Base-by-base conservation (phyloP, 2,797 vertebrate genomes). In the Nothura maculosa region DNA sequence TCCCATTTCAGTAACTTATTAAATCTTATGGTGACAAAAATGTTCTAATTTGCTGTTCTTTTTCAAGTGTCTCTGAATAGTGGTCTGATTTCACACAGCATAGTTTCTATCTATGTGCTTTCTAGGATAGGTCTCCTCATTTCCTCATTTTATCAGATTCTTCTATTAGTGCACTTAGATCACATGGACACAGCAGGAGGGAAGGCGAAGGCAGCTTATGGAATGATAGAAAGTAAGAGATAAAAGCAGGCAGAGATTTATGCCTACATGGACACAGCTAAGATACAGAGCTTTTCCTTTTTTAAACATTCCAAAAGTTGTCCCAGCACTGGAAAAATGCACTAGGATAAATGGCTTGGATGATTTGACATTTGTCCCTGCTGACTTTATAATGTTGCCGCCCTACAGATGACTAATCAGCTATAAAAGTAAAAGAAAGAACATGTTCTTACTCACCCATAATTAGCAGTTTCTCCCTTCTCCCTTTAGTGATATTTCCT, bases 401-500 rank as follows among this genome's bases (percentile, higher is more conserved):
- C 92, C 90, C 81, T 60, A 67, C 87, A 96, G 91, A 97, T 89
- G 96, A 96, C 73, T 76, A 95, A 52, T 27, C 68, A 93, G 84
- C 62, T 54, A 80, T 3, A 57, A 60, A 78, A 88, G 60, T 24
- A 70, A 92, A 90, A 86, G 66, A 34, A 64, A 27, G 70, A 68
- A 64, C 84, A 52, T 18, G 24, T 80, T 52, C 77, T 84, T 72
- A 40, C 36, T 78, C 61, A 79, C 57, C 47, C n/a, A 30, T 3
- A 20, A 40, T 62, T 48, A 60, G 73, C 21, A 6, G 60, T 92
- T 97, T 68, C 70, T 97, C 90, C 81, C 73, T 77, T 90, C 62
- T 76, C 63, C 68, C 87, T 95, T 94, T 6, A 95, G 73, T 64
- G 67, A 17, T 75, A 66, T 93, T 97, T 97, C 96, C 93, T 92